Base-by-base conservation (phyloP, 2,797 vertebrate species). In the Vultur gryphus region DNA sequence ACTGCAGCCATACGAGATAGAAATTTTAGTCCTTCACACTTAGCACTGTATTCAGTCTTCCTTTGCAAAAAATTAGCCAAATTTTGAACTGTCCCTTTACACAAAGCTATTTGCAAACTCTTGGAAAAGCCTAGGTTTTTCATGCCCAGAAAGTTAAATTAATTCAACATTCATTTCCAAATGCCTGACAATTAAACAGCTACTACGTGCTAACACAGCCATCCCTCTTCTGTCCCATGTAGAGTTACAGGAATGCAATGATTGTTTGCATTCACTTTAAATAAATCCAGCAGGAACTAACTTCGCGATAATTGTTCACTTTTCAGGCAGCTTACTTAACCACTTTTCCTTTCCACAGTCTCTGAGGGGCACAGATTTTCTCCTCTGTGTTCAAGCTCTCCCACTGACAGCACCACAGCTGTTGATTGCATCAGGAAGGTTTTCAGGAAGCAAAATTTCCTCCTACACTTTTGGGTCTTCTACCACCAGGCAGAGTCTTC, bases 1-100 rank as follows among this genome's bases (percentile, higher is more conserved):
- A 55, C n/a, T 52, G 64, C 71, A 57, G 20, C 31, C 52, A 21
- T 5, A 7, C 0, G 1, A 76, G 23, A 26, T 1, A 57, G 0
- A 61, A 55, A 64, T 61, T 67, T 58, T 5, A 76, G 39, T 26
- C 35, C 28, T 65, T 59, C 18, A 26, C 43, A 37, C 10, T 37
- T 28, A 12, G 4, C 7, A 13, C 13, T 31, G 35, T 13, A 48
- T 31, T 52, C 75, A 73, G 31, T 8, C 13, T 54, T 37, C 7
- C 46, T 54, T 24, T 7, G 4, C 1, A 55, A 90, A 81, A 69
- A 19, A 48, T 1, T 1, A 62, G n/a, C 10, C 28, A 29, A 21
- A 18, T 57, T 84, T 46, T 48, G 28, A 83, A 44, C 29, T 23
- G 23, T 18, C 3, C 21, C 9, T 61, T 85, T 81, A 49, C 5